A percentile compares a stretch with the other conserved stretches of the same genome.
Conservation (phyloP, 1,140 invertebrate genomes). For the Drosophila watanabei region DNA sequence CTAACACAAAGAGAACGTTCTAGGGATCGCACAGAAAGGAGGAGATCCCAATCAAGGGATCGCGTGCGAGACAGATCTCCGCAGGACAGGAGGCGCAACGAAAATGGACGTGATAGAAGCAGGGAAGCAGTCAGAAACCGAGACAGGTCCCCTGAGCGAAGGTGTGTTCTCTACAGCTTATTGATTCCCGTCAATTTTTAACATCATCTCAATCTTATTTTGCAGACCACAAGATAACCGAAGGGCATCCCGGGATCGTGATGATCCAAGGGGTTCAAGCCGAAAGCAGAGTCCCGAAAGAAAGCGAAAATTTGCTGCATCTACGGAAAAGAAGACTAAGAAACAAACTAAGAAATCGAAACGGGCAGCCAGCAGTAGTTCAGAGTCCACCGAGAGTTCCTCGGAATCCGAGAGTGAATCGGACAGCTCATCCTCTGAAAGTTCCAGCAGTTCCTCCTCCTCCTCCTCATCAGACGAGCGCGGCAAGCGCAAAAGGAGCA, state of each 20-base stretch:
- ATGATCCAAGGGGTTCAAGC: conserved; percentile 10
- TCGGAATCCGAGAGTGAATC: conserved; percentile 51
- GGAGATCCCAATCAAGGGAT: conserved; percentile 8
- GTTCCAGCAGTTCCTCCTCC: conserved; percentile 26
- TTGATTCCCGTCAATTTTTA: not conserved
- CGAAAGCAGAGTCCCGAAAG: conserved; percentile 13
- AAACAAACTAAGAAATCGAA: conserved; percentile 44
- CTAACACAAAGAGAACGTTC: conserved; percentile 12
- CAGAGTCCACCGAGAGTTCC: conserved; percentile 54
- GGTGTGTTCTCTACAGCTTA: conserved; percentile 11
- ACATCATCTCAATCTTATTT: not conserved
- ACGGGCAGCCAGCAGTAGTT: conserved; percentile 48
- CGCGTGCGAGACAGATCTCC: conserved; percentile 24
- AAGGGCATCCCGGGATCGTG: conserved; percentile 11
- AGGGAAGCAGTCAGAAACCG: conserved; percentile 20
- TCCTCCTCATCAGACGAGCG: conserved; percentile 53
- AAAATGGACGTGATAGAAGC: conserved; percentile 11
- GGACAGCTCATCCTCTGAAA: conserved; percentile 41
- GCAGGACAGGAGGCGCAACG: conserved; percentile 15
- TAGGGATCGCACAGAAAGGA: conserved; percentile 12
- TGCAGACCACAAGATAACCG: conserved; percentile 12
- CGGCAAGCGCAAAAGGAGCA: conserved; percentile 54
- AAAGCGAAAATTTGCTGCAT: conserved; percentile 15
- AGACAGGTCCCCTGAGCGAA: conserved; percentile 12
- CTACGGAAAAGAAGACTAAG: conserved; percentile 25